Base-by-base conservation (phyloP, 2,797 vertebrate species). In the Leptoclinus maculatus region DNA sequence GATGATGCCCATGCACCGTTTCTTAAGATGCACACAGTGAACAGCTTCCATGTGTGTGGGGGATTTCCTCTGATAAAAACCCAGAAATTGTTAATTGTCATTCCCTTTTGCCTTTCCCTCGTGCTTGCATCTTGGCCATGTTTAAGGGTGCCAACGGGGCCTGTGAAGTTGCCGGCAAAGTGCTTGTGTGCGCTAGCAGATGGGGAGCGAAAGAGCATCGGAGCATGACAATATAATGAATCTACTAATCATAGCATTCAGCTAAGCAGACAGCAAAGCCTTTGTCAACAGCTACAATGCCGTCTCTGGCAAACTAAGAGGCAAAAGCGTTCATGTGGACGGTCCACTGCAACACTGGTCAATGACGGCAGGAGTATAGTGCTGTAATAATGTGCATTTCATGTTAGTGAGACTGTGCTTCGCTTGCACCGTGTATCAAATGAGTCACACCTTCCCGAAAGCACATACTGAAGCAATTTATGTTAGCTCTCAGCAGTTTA, bases 171-270 rank as follows among this genome's bases (percentile, higher is more conserved):
- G 57, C 77, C 64, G 49, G 78, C 80, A 71, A 84, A 85, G 66
- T 70, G 32, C 38, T 83, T 80, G 76, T 83, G 79, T 74, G 82
- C 25, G 29, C 59, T 43, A 82, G 86, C 91, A 93, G 90, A 93
- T 79, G 83, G 88, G 71, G 83, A 89, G 84, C 70, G 85, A 86
- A 90, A 84, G 87, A 78, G 88, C 87, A 89, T 67, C 85, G 51
- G 85, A 93, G 92, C 89, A 83, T 91, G 88, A 92, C 90, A 89
- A 83, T 91, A 91, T 90, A 94, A 94, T 92, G 88, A 93, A 87
- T 90, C 84, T 87, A 86, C 85, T 94, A 93, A 94, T 94, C 91
- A 88, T 74, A 83, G 74, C 76, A 60, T 74, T 83, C 83, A 88
- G 76, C 78, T 80, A 49, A 74, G 87, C 87, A 83, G 67, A 87